Evolutionary conservation across 2,888 invertebrate species (phyloP).

Genomic region (Nomada lathburiana): DNA sequence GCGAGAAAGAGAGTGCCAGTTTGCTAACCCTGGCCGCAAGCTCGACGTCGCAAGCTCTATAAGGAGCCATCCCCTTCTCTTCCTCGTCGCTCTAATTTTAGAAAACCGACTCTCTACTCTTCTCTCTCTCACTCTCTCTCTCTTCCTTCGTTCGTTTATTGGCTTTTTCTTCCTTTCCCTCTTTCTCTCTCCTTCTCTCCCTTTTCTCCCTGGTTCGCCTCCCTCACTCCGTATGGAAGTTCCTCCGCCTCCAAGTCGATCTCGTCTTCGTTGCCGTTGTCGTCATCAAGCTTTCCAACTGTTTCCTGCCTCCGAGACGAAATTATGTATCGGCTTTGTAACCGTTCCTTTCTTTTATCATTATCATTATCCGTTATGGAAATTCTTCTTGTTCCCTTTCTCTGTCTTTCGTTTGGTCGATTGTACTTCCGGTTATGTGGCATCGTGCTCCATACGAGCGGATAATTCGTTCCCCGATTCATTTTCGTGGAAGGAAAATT

Average conservation of each 20-base stretch:
- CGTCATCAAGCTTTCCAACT: constrained; percentile 25
- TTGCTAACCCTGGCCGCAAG: constrained; percentile 81
- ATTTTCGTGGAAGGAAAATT: no score
- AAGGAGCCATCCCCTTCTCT: constrained; percentile 81
- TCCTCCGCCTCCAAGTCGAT: constrained; percentile 26
- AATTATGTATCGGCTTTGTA: not conserved
- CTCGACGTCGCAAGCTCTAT: constrained; percentile 81
- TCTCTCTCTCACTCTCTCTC: constrained; percentile 35
- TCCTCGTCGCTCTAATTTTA: constrained; percentile 82
- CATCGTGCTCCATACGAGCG: not conserved
- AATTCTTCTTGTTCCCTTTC: not conserved
- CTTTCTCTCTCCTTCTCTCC: constrained; percentile 14
- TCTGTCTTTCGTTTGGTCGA: not conserved
- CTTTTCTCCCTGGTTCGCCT: constrained; percentile 7
- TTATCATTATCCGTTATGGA: no score
- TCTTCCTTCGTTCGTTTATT: constrained; percentile 12
- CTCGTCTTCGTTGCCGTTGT: constrained; percentile 52
- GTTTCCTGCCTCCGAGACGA: constrained; percentile 9
- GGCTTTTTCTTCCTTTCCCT: constrained; percentile 3
- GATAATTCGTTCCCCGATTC: not conserved
- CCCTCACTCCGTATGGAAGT: constrained; percentile 35
- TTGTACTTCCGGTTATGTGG: not conserved
- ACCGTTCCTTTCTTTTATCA: not conserved
- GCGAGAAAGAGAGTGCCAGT: constrained; percentile 72
- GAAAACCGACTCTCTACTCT: constrained; percentile 69